These are phyloP conservation scores for Diglossa cyanea DNA, from an alignment of 2,797 vertebrate species.

Conservation along the genomic window DNA sequence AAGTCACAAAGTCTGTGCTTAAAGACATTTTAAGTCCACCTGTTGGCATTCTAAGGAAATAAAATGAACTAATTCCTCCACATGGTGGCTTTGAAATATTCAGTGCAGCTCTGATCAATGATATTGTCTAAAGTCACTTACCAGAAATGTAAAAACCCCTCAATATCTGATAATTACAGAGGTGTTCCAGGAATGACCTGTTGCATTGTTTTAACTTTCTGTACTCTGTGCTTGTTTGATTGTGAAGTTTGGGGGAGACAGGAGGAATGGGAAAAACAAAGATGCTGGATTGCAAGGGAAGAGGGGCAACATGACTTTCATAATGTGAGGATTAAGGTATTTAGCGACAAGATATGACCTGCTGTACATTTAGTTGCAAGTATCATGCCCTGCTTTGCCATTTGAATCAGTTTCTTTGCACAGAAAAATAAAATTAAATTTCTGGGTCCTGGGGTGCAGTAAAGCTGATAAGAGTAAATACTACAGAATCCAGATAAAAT, in stretches of 20 bases:
- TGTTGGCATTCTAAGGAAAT: neutral
- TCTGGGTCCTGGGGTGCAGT: neutral
- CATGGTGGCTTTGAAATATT: neutral
- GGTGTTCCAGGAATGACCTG: neutral
- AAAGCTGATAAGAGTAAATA: neutral
- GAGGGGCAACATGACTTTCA: neutral
- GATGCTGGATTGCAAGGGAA: neutral
- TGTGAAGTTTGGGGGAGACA: neutral
- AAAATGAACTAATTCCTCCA: neutral
- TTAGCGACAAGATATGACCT: neutral
- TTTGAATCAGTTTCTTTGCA: neutral
- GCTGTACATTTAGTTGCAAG: neutral
- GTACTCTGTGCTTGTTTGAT: neutral
- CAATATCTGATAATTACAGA: neutral
- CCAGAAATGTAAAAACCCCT: neutral
- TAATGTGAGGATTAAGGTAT: neutral
- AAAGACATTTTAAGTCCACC: rapidly evolving
- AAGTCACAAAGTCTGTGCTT: neutral
- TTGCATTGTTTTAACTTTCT: neutral
- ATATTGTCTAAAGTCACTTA: neutral
- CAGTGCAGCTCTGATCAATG: neutral
- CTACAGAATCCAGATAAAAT: neutral
- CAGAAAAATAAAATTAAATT: neutral
- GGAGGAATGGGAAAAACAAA: neutral
- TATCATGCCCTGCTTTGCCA: neutral